Evolutionary conservation across 2,888 invertebrate genomes (phyloP).

Genomic region (Cylindroiulus punctatus): DNA sequence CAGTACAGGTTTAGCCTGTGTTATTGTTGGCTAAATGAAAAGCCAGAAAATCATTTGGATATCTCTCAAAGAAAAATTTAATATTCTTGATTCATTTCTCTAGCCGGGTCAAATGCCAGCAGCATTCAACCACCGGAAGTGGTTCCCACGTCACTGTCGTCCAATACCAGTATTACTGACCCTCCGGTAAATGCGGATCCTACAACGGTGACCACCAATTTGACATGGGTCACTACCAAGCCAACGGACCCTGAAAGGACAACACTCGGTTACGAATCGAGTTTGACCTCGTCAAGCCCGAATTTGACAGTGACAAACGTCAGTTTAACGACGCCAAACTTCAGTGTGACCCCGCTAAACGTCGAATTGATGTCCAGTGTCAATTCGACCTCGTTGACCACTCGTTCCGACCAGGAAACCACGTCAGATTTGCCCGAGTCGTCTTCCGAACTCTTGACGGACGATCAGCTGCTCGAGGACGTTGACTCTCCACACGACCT

Average conservation of each 20-base stretch:
- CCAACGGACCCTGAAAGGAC: not conserved
- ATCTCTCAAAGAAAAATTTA: too few species aligned
- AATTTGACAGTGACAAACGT: not conserved
- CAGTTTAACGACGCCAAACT: not conserved
- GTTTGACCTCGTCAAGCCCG: not conserved
- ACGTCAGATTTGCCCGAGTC: not conserved
- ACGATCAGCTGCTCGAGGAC: not conserved
- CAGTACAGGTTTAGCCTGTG: too few species aligned
- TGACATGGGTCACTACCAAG: not conserved
- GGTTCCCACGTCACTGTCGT: not conserved
- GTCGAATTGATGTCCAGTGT: not conserved
- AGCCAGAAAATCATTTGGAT: too few species aligned
- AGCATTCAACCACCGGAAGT: not conserved
- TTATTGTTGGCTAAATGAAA: too few species aligned
- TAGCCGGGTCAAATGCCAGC: not conserved
- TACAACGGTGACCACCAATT: not conserved
- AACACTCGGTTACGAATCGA: not conserved
- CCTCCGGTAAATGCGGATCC: not conserved
- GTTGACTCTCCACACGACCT: not conserved
- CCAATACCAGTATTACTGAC: constrained; percentile 33
- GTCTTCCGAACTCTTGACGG: not conserved
- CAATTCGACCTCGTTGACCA: not conserved
- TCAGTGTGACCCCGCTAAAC: not conserved
- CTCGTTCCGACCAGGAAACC: not conserved
- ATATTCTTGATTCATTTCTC: not conserved